These are phyloP conservation scores for Pandion haliaetus DNA, from an alignment of 2,113 vertebrate species.

Conservation along the genomic window DNA sequence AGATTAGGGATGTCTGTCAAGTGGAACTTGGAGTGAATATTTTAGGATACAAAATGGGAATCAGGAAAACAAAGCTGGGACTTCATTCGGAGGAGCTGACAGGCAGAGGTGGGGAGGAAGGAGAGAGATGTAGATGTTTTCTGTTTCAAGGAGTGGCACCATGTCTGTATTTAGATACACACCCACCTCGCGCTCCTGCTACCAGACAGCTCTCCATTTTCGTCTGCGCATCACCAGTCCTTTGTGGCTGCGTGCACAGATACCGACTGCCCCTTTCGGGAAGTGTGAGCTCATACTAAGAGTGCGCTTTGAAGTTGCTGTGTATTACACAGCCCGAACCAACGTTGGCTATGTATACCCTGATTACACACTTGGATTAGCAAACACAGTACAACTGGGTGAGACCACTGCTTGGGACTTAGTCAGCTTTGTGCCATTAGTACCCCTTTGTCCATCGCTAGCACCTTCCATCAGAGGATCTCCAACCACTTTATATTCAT, in stretches of 20 bases:
- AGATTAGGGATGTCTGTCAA: conserved; percentile 95
- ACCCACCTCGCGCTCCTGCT: accelerated
- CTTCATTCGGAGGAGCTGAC: conserved; percentile 47
- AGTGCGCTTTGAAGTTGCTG: neutral
- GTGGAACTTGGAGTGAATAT: conserved; percentile 93
- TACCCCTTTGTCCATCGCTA: neutral
- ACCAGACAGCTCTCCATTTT: neutral
- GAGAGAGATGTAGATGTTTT: neutral
- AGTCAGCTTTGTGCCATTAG: neutral
- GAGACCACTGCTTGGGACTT: neutral
- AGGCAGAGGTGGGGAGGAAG: conserved; percentile 25
- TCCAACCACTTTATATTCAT: neutral
- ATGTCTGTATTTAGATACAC: neutral
- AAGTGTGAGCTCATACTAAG: accelerated
- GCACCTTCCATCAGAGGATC: neutral
- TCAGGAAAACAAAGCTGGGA: conserved; percentile 72
- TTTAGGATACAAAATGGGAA: conserved; percentile 86
- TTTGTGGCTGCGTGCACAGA: neutral
- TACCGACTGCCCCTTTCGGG: neutral
- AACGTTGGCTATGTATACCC: accelerated
- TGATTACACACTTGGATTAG: neutral
- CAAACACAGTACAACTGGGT: neutral
- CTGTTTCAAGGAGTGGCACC: neutral
- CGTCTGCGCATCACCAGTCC: accelerated
- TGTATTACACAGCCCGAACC: neutral